Percentiles rank a stretch among this genome's conserved stretches.
Evolutionary conservation across 2,888 invertebrate species (phyloP).

Genomic region (Pelosia muscerda): DNA sequence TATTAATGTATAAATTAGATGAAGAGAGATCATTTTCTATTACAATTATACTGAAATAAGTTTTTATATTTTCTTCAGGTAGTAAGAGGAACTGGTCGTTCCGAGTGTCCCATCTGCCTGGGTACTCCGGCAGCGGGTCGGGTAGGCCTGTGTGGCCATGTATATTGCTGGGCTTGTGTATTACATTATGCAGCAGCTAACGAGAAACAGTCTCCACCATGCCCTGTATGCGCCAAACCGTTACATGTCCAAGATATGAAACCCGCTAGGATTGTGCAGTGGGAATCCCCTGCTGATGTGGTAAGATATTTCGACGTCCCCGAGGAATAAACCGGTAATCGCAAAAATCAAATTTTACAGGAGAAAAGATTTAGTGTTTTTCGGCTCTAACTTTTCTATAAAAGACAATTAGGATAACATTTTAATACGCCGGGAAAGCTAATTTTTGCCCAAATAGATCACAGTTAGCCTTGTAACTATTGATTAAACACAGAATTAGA

Average conservation of each 20-base stretch:
- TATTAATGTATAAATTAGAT: no score
- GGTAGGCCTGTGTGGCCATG: slow-evolving; percentile 97
- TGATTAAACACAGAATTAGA: no score
- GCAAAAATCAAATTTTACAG: no score
- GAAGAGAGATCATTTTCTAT: neutral
- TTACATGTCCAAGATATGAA: slow-evolving; percentile 94
- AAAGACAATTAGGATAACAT: no score
- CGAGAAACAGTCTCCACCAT: slow-evolving; percentile 92
- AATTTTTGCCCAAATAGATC: no score
- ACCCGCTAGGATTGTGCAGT: slow-evolving; percentile 84
- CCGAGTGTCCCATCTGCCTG: slow-evolving; percentile 96
- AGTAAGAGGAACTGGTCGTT: slow-evolving; percentile 74
- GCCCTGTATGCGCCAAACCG: slow-evolving; percentile 97
- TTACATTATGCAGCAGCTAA: slow-evolving; percentile 96
- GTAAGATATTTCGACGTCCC: slow-evolving; percentile 48
- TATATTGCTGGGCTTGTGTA: slow-evolving; percentile 98
- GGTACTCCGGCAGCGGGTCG: slow-evolving; percentile 95
- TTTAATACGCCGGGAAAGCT: no score
- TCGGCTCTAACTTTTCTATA: no score
- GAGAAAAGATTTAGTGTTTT: no score
- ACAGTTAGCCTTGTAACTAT: no score
- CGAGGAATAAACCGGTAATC: no score
- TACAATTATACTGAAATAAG: neutral
- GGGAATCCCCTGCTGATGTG: slow-evolving; percentile 75
- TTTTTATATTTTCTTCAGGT: slow-evolving; percentile 57